Percentiles rank a stretch among this genome's conserved stretches.
Conservation (phyloP, 2,888 invertebrate genomes). For the Ectobius pallidus region DNA sequence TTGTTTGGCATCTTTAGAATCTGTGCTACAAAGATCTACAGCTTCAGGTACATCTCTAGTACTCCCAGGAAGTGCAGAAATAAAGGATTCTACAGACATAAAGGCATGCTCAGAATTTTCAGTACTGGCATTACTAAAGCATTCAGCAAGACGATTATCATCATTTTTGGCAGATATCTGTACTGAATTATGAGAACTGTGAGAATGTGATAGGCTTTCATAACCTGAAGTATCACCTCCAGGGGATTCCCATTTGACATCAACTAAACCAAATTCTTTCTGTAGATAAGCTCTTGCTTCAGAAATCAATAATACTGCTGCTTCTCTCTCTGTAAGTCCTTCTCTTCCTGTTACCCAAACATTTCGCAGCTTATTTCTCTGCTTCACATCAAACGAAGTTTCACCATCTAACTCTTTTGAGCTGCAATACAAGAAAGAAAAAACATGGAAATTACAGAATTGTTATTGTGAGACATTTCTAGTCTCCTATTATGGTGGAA, state of each 20-base stretch:
- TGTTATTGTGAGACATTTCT: too few relatives aligned
- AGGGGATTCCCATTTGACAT: slow-evolving; percentile 35
- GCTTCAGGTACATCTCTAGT: too few relatives aligned
- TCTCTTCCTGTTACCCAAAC: slow-evolving; percentile 81
- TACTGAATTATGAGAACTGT: too few relatives aligned
- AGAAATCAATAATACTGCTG: slow-evolving; percentile 75
- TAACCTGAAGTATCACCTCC: slow-evolving; percentile 1
- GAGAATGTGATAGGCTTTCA: background rate
- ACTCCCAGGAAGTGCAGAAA: too few relatives aligned
- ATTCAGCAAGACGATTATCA: too few relatives aligned
- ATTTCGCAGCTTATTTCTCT: slow-evolving; percentile 71
- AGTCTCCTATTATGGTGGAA: too few relatives aligned
- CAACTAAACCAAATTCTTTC: slow-evolving; percentile 69
- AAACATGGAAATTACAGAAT: too few relatives aligned
- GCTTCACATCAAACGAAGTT: slow-evolving; percentile 65
- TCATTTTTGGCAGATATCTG: too few relatives aligned
- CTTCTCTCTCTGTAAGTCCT: slow-evolving; percentile 81
- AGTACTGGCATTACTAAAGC: background rate
- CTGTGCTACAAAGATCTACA: too few relatives aligned
- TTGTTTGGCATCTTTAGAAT: too few relatives aligned
- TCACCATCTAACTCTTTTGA: slow-evolving; percentile 76
- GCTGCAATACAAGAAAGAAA: slow-evolving; percentile 52
- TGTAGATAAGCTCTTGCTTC: slow-evolving; percentile 77
- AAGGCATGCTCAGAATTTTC: background rate
- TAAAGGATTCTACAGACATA: too few relatives aligned